Evolutionary conservation across 2,888 invertebrate genomes (phyloP), one percentile per base, ranked within the genome.

Genomic region (Muschampia plurimacula): DNA sequence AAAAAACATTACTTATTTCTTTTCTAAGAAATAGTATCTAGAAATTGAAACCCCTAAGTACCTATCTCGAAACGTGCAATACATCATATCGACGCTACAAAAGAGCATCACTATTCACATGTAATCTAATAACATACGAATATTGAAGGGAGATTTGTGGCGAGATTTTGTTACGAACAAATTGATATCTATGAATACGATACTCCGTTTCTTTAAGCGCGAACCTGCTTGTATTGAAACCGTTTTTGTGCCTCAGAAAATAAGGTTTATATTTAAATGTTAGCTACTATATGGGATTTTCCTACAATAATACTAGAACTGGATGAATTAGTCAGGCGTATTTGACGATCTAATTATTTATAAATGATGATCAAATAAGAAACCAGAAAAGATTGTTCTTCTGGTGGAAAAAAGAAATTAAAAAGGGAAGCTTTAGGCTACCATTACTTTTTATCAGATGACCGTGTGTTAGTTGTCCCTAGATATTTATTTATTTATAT

Each of bases 121-220:
- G 74, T 76, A 76, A 79, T 78, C 72, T 77, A 77, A 79, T 79
- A 79, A 77, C 73, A 74, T 75, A 72, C 68, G 75, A 74, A 76
- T 77, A 75, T 77, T 75, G 75, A 75, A 74, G 74, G 72, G 67
- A 76, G 76, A 77, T 77, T 77, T 77, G 75, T 76, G 67, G 69
- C 67, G 62, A 71, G 74, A 72, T 75, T 76, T 76, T 76, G 77
- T 77, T 74, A 69, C 75, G 63, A 36, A 64, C 73, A 73, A 73
- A 79, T 77, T 77, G 75, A 76, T 78, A 78, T 76, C 66, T 75
- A 64, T 67, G 67, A 62, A 72, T 72, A 67, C 44, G 62, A 63
- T 66, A 66, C 65, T 69, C 69, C n/a, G 22, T 64, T 64, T 69
- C n/a, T 63, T 49, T 41, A 62, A 39, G 52, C 10, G 22, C 8